phyloP scores from a whole-genome alignment of 2,113 vertebrate genomes.

The Odocoileus virginianus region DNA sequence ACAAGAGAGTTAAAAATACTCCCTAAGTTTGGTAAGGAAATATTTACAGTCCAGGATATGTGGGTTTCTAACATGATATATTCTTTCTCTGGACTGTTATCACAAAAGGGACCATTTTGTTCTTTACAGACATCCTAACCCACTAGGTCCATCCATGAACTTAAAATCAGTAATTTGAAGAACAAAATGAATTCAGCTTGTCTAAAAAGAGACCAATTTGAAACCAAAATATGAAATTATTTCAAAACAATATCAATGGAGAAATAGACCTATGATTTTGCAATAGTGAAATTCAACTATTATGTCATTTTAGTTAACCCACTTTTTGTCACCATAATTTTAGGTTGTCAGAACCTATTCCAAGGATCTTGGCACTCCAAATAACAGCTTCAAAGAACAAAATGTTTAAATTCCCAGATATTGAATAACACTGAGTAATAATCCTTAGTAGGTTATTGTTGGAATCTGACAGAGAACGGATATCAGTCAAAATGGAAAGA shows the following conservation, averaged over 20 bases:
- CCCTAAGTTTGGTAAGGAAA: not conserved
- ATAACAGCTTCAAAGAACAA: not conserved
- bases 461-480: constrained; percentile 6
- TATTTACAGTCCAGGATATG: not conserved
- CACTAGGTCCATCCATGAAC: not conserved
- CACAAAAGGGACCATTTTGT: not conserved
- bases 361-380: not conserved
- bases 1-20: not conserved
- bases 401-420: not conserved
- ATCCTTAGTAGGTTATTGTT: not conserved
- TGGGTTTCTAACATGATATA: not conserved
- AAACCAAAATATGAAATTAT: not conserved
- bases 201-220: not conserved
- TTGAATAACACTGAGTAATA: not conserved
- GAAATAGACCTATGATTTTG: not conserved
- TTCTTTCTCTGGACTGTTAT: not conserved
- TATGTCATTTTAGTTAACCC: not conserved
- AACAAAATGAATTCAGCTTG: not conserved
- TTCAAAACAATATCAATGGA: not conserved
- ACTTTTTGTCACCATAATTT: not conserved
- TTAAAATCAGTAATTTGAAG: not conserved
- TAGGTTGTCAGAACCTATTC: not conserved
- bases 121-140: not conserved
- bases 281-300: not conserved
- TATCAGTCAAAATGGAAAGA: not conserved